These are phyloP conservation scores for Scaptomyza graminum DNA, from an alignment of 1,140 invertebrate species.

Conservation along the genomic window DNA sequence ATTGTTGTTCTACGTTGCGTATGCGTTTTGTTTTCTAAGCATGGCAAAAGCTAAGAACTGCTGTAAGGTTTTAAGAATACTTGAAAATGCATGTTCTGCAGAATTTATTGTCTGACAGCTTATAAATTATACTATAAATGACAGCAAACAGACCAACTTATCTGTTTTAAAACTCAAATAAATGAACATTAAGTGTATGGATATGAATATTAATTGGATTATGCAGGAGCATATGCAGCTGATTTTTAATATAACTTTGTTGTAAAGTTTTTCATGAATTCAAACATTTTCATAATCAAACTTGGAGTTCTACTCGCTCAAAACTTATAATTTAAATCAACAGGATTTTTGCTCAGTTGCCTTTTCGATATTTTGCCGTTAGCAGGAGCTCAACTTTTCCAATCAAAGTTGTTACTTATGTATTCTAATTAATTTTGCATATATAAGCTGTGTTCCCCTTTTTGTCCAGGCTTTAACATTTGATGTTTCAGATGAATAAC, in stretches of 20 bases:
- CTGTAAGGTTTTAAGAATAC: constrained; percentile 7
- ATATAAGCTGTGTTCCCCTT: constrained; percentile 17
- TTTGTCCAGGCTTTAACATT: constrained; percentile 39
- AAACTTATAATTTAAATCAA: constrained; percentile 3
- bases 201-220: background rate
- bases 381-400: background rate
- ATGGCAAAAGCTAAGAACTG: constrained; percentile 3
- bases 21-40: constrained; percentile 16
- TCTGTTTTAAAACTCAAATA: constrained; percentile 27
- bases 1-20: constrained; percentile 24
- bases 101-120: constrained; percentile 5
- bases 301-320: background rate
- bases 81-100: constrained; percentile 48
- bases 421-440: constrained; percentile 57
- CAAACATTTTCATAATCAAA: background rate
- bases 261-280: no score
- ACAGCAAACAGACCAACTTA: constrained; percentile 3
- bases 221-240: background rate
- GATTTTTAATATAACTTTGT: background rate
- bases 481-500: constrained; percentile 56
- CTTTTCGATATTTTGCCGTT: background rate
- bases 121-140: constrained; percentile 38
- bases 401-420: background rate
- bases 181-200: constrained; percentile 12
- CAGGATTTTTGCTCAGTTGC: background rate